Evolutionary conservation across 2,888 invertebrate genomes (phyloP).

Genomic region (Malthinus flaveolus): DNA sequence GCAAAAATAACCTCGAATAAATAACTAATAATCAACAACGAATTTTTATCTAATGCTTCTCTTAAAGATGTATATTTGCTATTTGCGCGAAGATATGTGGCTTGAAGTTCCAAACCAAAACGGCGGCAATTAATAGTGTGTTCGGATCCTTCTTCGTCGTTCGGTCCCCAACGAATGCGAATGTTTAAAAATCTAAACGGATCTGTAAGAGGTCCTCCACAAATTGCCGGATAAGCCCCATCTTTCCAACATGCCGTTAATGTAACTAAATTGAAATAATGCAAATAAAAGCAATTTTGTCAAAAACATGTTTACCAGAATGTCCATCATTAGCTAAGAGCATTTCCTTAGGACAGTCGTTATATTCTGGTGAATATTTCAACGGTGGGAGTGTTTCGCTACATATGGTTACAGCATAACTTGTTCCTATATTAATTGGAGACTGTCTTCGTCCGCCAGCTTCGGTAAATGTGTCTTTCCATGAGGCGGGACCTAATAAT

Average conservation of each 20-base stretch:
- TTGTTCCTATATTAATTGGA: conserved; percentile 45
- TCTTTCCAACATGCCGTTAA: too few relatives aligned
- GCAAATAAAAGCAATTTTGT: too few relatives aligned
- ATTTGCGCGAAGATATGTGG: conserved; percentile 49
- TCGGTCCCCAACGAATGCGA: too few relatives aligned
- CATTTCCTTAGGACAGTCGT: conserved; percentile 55
- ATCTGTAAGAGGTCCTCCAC: too few relatives aligned
- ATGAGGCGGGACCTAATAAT: conserved; percentile 41
- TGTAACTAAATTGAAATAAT: too few relatives aligned
- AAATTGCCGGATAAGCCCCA: too few relatives aligned
- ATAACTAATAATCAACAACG: conserved; percentile 56
- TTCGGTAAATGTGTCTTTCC: conserved; percentile 39
- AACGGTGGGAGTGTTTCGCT: conserved; percentile 41
- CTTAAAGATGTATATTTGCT: conserved; percentile 37
- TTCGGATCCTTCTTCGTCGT: too few relatives aligned
- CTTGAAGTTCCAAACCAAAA: conserved; percentile 64
- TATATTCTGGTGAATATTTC: conserved; percentile 58
- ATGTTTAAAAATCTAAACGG: too few relatives aligned
- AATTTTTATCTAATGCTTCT: conserved; percentile 43
- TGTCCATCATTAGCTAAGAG: too few relatives aligned
- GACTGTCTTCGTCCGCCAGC: conserved; percentile 44
- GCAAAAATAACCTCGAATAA: conserved; percentile 59
- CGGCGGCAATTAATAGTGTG: conserved; percentile 59
- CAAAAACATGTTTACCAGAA: too few relatives aligned
- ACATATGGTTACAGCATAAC: conserved; percentile 34